Conservation (phyloP, 2,797 vertebrate genomes). For the Botia kubotai region DNA sequence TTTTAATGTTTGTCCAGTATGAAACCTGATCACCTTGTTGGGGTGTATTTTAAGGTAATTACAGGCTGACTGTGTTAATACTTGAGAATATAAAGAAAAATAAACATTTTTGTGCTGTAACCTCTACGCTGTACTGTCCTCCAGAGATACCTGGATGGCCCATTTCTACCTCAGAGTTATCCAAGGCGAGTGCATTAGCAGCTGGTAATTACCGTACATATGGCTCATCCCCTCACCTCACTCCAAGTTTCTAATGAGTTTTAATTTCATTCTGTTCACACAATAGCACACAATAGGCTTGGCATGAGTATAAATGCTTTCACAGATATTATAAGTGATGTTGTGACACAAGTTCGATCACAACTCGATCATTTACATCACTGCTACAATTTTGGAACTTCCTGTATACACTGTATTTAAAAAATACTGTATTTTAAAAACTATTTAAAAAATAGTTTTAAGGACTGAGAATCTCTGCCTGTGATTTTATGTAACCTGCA, state of each 20-base stretch:
- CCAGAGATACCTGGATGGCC: slow-evolving; percentile 55
- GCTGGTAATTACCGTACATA: slow-evolving; percentile 68
- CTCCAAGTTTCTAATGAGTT: slow-evolving; percentile 62
- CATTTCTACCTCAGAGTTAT: slow-evolving; percentile 60
- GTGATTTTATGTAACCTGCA: background rate
- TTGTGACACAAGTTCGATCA: slow-evolving; percentile 8
- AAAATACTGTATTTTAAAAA: background rate
- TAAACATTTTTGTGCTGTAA: no score
- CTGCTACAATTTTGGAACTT: background rate
- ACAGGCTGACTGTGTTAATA: background rate
- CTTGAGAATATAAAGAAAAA: no score
- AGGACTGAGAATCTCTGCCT: background rate
- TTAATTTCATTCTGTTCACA: slow-evolving; percentile 56
- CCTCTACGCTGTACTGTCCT: slow-evolving; percentile 37
- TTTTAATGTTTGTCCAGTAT: background rate
- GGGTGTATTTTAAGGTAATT: background rate
- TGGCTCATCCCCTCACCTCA: slow-evolving; percentile 59
- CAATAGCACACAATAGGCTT: slow-evolving; percentile 40
- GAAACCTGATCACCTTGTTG: background rate
- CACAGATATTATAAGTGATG: slow-evolving; percentile 25
- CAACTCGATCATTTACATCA: slow-evolving; percentile 20
- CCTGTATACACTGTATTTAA: background rate
- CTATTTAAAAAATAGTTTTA: no score
- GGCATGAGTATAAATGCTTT: slow-evolving; percentile 45
- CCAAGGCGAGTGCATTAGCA: slow-evolving; percentile 59